Evolutionary conservation across 2,113 vertebrate genomes (phyloP).

Genomic region (Archocentrus centrarchus): DNA sequence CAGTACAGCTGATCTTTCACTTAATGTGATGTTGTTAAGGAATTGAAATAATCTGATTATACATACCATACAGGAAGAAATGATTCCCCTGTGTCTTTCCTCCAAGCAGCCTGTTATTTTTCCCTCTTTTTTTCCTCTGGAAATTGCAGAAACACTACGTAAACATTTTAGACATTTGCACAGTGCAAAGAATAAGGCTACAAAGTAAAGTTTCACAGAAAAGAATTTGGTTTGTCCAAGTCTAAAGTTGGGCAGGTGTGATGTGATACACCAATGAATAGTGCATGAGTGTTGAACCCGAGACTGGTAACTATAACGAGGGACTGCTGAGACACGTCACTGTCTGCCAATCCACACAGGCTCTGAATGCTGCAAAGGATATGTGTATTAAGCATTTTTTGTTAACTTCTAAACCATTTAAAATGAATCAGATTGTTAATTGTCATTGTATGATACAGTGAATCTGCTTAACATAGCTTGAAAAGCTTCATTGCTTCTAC

Average conservation of each 20-base stretch:
- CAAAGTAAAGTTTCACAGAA: slow-evolving; percentile 76
- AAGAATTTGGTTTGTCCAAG: slow-evolving; percentile 73
- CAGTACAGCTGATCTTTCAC: background rate
- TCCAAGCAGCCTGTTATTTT: slow-evolving; percentile 11
- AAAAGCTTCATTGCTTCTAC: background rate
- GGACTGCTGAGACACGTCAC: slow-evolving; percentile 74
- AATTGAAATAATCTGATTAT: slow-evolving; percentile 14
- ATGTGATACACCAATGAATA: slow-evolving; percentile 88
- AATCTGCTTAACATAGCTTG: background rate
- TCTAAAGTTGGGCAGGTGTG: slow-evolving; percentile 75
- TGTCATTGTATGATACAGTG: background rate
- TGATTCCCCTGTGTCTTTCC: slow-evolving; percentile 16
- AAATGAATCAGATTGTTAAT: background rate
- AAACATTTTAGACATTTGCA: slow-evolving; percentile 64
- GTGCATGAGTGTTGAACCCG: slow-evolving; percentile 86
- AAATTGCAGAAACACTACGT: slow-evolving; percentile 47
- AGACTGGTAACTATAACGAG: slow-evolving; percentile 83
- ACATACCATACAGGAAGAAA: slow-evolving; percentile 73
- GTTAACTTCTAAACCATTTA: background rate
- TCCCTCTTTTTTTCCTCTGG: background rate
- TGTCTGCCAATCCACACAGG: slow-evolving; percentile 44
- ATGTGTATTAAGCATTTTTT: background rate
- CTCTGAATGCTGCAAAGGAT: background rate
- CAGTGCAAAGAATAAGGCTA: slow-evolving; percentile 57
- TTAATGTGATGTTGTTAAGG: background rate